Base-by-base conservation (phyloP, 2,797 vertebrate genomes). In the Falco columbarius region DNA sequence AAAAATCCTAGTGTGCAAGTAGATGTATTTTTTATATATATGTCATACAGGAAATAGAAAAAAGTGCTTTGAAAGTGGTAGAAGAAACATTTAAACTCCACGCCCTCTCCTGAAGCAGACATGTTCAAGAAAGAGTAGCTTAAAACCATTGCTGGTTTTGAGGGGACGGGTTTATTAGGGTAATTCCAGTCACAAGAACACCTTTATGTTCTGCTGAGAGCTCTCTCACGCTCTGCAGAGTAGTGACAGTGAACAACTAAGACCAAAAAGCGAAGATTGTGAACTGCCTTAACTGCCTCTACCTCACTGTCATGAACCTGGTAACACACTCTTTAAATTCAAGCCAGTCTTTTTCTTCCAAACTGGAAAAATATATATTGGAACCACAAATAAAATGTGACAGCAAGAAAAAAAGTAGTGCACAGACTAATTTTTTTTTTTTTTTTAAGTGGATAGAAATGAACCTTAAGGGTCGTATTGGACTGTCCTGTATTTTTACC, bases 401-500 rank as follows among this genome's bases (percentile, higher is more conserved):
- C 12, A 93, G 34, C 18, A 65, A 21, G 24, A 7, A 7, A 38
- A 62, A 68, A 65, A 47, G n/a, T 1, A 51, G 23, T 5, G 5
- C 58, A 29, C 54, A 87, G 74, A 67, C 47, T 56, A 26, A 65
- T 71, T 84, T 90, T 65, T 38, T 38, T 38, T 38, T 38, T 10
- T 38, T 38, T 38, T 38, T 38, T 38, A 38, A 52, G 12, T 15
- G 5, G 82, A 52, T 72, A 89, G 67, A 94, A 92, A 86, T 67
- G 46, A 89, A 81, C 18, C 42, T 83, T 75, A 86, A 86, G 55
- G 34, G 55, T 89, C 61, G 66, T 71, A 92, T 21, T 87, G 65
- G 79, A 94, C 92, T 58, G 47, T 75, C 47, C 58, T 71, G 42
- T 95, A 65, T 86, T 95, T 95, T 96, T 81, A 85, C 34, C 32